Base-by-base conservation (phyloP, 2,888 invertebrate genomes). In the Lasioglossum lativentre region DNA sequence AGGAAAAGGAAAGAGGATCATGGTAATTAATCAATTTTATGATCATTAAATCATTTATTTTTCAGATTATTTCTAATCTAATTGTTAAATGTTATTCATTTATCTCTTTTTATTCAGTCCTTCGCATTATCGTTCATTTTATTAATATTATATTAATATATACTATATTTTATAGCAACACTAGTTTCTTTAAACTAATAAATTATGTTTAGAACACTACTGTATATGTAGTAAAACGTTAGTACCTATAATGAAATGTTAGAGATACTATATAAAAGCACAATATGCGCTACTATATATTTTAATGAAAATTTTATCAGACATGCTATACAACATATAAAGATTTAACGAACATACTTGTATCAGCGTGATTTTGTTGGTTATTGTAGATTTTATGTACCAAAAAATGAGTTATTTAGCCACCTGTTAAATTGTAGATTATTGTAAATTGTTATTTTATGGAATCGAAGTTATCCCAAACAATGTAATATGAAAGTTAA, bases 231-330 rank as follows among this genome's bases (percentile, higher is more conserved):
- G 27, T 75, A 45, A 45, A 78, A 75, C 75, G 56, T 79, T 71
- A n/a, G 56, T 80, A 52, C 23, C 23, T 52, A 75, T 19, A 59
- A 68, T 4, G 27, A 82, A 71, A 27, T 68, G 76, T 73, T 76
- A 81, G 19, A 81, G 14, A 19, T 76, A 79, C 78, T 70, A 79
- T 66, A 30, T 88, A 40, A 75, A 83, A 78, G 70, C 52, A 78
- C 72, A 70, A 76, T 84, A 52, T 78, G 68, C 45, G 82, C 75
- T 80, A 56, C 27, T 76, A 45, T 85, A 83, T 84, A 89, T 87
- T 87, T 87, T 86, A 89, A 74, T 87, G 73, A 80, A 63, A 83
- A 81, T 63, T 89, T 86, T 86, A 89, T 86, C 71, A 79, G 23
- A 38, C 79, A 56, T 83, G 88, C 86, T 88, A 83, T 72, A 78